Evolutionary conservation across 2,113 vertebrate genomes (phyloP).

Genomic region (Alligator sinensis): DNA sequence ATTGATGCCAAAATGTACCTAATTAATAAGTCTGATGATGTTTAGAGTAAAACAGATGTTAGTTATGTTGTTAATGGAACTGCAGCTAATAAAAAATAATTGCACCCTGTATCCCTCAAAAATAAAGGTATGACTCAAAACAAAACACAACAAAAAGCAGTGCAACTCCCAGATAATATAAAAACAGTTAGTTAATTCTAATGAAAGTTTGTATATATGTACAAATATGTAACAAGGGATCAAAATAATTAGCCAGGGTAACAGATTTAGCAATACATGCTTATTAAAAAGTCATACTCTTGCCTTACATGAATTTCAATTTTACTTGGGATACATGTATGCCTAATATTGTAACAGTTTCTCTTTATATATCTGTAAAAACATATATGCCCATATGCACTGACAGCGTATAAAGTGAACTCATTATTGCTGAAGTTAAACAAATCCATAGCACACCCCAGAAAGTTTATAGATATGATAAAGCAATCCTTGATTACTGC

Average conservation of each 20-base stretch:
- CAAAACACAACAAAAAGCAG: conserved; percentile 38
- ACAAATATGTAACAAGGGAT: not conserved
- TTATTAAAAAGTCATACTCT: conserved; percentile 7
- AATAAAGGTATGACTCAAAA: conserved; percentile 52
- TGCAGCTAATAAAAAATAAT: conserved; percentile 74
- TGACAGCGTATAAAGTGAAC: not conserved
- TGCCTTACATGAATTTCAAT: not conserved
- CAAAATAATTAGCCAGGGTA: conserved; percentile 36
- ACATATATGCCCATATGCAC: not conserved
- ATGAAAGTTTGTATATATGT: conserved; percentile 14
- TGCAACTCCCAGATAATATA: conserved; percentile 4
- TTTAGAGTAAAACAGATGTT: conserved; percentile 75
- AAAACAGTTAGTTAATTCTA: conserved; percentile 32
- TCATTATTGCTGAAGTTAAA: not conserved
- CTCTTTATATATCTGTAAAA: not conserved
- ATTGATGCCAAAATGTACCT: conserved; percentile 75
- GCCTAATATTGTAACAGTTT: not conserved
- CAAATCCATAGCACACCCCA: not conserved
- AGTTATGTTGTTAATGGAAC: conserved; percentile 63
- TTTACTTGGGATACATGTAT: not conserved
- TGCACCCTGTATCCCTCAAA: conserved; percentile 55
- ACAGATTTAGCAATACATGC: not conserved
- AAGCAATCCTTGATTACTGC: conserved; percentile 3
- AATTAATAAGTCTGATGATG: conserved; percentile 75
- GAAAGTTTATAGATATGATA: not conserved